Base-by-base conservation (phyloP, 2,888 invertebrate genomes). In the Dascillus cervinus region DNA sequence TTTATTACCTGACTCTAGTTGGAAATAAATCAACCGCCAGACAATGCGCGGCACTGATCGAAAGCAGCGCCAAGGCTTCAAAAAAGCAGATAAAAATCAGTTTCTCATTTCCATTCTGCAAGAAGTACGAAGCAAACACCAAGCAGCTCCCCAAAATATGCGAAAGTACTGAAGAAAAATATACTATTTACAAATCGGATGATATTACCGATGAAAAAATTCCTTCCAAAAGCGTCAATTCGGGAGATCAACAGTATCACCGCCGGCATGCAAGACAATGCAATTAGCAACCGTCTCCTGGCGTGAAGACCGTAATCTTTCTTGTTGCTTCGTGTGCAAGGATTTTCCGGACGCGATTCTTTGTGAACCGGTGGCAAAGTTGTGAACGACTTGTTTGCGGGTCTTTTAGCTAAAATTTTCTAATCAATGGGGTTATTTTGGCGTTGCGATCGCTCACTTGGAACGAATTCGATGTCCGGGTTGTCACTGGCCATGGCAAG, bases 11-110 rank as follows among this genome's bases (percentile, higher is more conserved):
- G 17, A 27, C 10, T n/a, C n/a, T n/a, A n/a, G n/a, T n/a, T n/a
- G n/a, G n/a, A 19, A 28, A 28, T 10, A 33, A 4, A 15, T 33
- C 33, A 11, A 33, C 33, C 3, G 33, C 28, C 3, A 33, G 11
- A 13, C 33, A 33, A 8, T 33, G 24, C 3, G 28, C 1, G 3
- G 12, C 27, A 19, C 21, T 8, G 10, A 28, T 15, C 3, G 33
- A 23, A 4, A 33, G 3, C 4, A 28, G n/a, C 3, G 23, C 12
- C 1, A 33, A 8, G 3, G 33, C 20, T 13, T 33, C 33, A 28
- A 28, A 33, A 8, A 22, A 1, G 5, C 19, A 23, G 1, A 13
- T 8, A 24, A 23, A 33, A 1, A 33, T 6, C 19, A 28, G 11
- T 13, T 23, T 24, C 14, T 19, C 23, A 8, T 10, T 12, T 8